Base-by-base conservation (phyloP, 2,113 vertebrate species). In the Lates calcarifer region DNA sequence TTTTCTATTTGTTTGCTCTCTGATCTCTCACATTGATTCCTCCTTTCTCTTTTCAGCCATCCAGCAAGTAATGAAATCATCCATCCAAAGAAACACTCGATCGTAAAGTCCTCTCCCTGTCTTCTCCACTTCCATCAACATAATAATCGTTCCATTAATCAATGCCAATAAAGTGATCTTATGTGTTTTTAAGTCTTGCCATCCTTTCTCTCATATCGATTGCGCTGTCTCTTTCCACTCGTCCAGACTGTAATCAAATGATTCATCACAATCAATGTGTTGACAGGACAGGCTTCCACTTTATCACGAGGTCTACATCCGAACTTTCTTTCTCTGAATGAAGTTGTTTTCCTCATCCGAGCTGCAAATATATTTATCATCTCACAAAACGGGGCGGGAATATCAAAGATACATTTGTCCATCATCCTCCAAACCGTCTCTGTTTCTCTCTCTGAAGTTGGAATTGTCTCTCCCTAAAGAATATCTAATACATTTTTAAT, bases 401-500 rank as follows among this genome's bases (percentile, higher is more conserved):
- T 61, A 53, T 70, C 62, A 77, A 51, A 80, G n/a, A 45, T 26
- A 37, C 31, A 43, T 74, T 80, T 79, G 81, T 89, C 82, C 63
- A 28, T 78, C 66, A 69, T 86, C 62, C 39, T 63, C 33, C 39
- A 79, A 73, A 81, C 73, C 43, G 61, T 71, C 53, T 79, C 13
- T 69, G 37, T 49, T 62, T 83, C 56, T 75, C 65, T 79, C 31
- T 79, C 49, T 87, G 81, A 86, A 73, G 76, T 70, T 43, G 12
- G 43, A 61, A 26, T 73, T 63, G 51, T 65, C 18, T 74, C 64
- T 68, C 83, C 66, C 74, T 26, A 17, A 77, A 83, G 24, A 83
- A 67, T 20, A 39, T 31, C 47, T 84, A 18, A 90, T 87, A 24
- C 80, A 89, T 92, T 81, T 93, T 92, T 93, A 87, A 90, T 86